Evolutionary conservation across 2,113 vertebrate species (phyloP).

Genomic region (Leptobrachium ailaonicum): DNA sequence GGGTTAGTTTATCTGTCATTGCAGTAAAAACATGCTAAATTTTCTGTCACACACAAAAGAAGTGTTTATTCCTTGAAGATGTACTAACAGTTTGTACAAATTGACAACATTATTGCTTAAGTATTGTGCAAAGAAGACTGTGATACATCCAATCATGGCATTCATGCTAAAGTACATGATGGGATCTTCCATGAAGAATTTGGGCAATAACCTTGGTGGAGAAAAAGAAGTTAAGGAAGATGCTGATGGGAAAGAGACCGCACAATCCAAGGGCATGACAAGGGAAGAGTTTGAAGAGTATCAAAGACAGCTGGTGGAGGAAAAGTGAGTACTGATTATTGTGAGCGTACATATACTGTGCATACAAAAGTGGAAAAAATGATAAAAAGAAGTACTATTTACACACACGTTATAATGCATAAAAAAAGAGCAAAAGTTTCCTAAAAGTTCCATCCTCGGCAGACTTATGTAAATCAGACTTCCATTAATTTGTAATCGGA

Average conservation of each 20-base stretch:
- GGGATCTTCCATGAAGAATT: constrained; percentile 57
- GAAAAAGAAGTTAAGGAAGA: constrained; percentile 36
- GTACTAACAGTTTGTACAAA: neutral
- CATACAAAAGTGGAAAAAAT: neutral
- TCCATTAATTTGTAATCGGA: too few relatives aligned
- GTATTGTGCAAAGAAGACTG: neutral
- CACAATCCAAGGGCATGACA: constrained; percentile 61
- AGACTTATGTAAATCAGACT: too few relatives aligned
- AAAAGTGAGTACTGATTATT: constrained; percentile 68
- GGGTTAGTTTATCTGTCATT: too few relatives aligned
- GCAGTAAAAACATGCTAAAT: neutral
- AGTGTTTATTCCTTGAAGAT: neutral
- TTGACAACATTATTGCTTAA: neutral
- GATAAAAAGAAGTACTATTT: too few relatives aligned
- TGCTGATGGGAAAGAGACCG: constrained; percentile 55
- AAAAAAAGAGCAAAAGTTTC: too few relatives aligned
- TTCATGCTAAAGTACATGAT: constrained; percentile 64
- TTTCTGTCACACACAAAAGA: neutral
- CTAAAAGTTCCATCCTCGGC: too few relatives aligned
- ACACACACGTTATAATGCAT: too few relatives aligned
- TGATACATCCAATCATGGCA: constrained; percentile 52
- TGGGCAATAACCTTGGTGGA: constrained; percentile 54
- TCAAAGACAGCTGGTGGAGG: constrained; percentile 72
- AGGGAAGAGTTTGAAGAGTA: constrained; percentile 73
- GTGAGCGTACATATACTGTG: neutral